These are phyloP conservation scores for Cheirogaleus medius DNA, from an alignment of 2,113 vertebrate genomes.

Conservation along the genomic window DNA sequence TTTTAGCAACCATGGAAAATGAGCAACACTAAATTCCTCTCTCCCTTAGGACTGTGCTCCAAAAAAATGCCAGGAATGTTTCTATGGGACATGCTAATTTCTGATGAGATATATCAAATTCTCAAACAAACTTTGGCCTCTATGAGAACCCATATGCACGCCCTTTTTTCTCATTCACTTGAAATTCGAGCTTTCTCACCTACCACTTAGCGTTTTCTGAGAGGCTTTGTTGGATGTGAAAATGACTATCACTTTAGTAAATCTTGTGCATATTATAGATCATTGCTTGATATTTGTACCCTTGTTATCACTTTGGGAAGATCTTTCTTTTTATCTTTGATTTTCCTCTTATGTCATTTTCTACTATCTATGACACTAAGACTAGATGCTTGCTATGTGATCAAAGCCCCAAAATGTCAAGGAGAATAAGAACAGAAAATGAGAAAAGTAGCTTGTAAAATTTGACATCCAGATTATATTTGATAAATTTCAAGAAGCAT, in stretches of 20 bases:
- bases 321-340: not conserved
- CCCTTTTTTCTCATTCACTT: not conserved
- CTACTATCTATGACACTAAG: not conserved
- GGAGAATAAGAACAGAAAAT: not conserved
- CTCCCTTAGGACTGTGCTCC: not conserved
- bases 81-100: not conserved
- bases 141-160: not conserved
- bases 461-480: not conserved
- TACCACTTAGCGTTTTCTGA: not conserved
- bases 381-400: not conserved
- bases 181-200: not conserved
- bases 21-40: not conserved
- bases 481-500: not conserved
- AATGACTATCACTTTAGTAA: not conserved
- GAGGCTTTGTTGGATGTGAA: not conserved
- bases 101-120: not conserved
- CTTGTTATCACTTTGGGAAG: not conserved
- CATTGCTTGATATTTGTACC: not conserved
- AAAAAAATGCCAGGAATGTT: not conserved
- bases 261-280: not conserved
- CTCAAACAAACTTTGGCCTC: not conserved
- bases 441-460: not conserved
- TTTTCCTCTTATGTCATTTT: not conserved
- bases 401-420: not conserved
- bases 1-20: constrained; percentile 10